Percentiles rank a stretch among this genome's conserved stretches.
Conservation (phyloP, 2,797 vertebrate species). For the Vultur gryphus region DNA sequence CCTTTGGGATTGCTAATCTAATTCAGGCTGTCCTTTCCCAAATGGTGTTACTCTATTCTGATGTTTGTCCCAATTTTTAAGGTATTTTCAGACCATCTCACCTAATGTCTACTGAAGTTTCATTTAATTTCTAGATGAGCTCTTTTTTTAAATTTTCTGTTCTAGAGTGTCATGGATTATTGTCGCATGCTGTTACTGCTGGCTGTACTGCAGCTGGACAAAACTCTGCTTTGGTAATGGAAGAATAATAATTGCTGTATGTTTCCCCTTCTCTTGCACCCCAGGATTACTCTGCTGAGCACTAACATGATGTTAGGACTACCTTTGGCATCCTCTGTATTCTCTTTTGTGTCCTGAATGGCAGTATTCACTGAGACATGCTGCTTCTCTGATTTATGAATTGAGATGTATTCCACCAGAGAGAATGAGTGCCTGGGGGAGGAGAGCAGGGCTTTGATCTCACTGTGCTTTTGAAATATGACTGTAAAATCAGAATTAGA, state of each 20-base stretch:
- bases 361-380: background rate
- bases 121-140: background rate
- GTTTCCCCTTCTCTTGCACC: background rate
- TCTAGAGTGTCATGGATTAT: background rate
- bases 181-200: background rate
- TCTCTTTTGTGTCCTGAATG: background rate
- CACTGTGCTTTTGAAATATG: slow-evolving; percentile 48
- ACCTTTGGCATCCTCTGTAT: background rate
- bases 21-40: background rate
- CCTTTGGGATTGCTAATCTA: background rate
- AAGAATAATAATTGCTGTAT: background rate
- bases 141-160: background rate
- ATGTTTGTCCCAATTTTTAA: background rate
- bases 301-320: background rate
- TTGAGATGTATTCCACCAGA: background rate
- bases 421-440: slow-evolving; percentile 36
- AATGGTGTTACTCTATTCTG: background rate
- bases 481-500: slow-evolving; percentile 60
- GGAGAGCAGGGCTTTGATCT: slow-evolving; percentile 53
- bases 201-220: background rate
- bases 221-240: background rate
- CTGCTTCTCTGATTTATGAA: background rate
- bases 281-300: background rate
- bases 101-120: background rate
- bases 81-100: background rate